Evolutionary conservation across 92 coral and sea anemone genomes (phyloP).

Genomic region (Plumapathes pennacea): DNA sequence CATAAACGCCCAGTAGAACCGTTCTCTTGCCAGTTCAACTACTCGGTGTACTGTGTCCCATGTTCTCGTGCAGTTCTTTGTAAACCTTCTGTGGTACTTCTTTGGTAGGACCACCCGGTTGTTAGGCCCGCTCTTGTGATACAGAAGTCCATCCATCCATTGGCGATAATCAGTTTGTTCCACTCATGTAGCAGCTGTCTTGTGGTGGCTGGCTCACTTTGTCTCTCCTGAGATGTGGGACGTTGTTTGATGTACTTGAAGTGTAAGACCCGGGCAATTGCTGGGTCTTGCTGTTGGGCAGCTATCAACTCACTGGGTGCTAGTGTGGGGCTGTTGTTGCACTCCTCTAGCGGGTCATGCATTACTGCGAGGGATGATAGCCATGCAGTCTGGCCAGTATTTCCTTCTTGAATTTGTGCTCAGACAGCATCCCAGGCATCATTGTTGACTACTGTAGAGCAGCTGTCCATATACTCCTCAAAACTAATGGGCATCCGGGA

Average conservation of each 20-base stretch:
- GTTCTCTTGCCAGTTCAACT: slow-evolving; percentile 20
- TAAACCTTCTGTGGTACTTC: not conserved
- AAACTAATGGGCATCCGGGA: slow-evolving; percentile 18
- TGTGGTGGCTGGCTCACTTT: slow-evolving; percentile 16
- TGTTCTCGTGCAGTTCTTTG: slow-evolving; percentile 28
- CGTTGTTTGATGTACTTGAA: slow-evolving; percentile 3
- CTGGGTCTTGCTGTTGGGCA: not conserved
- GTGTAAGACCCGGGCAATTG: not conserved
- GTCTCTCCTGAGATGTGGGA: not conserved
- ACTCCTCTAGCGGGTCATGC: slow-evolving; percentile 1
- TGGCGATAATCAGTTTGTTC: slow-evolving; percentile 23
- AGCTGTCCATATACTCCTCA: not conserved
- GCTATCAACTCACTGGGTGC: not conserved
- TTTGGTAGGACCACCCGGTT: slow-evolving; percentile 16
- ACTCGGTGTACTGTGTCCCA: slow-evolving; percentile 13
- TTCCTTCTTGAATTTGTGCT: slow-evolving; percentile 7
- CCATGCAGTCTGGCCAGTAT: not conserved
- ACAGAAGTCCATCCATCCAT: slow-evolving; percentile 25
- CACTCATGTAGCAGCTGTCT: slow-evolving; percentile 30
- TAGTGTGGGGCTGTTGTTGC: not conserved
- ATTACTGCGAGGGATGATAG: not conserved
- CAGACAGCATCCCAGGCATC: slow-evolving; percentile 1
- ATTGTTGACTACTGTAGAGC: slow-evolving; percentile 6
- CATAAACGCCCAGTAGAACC: slow-evolving; percentile 41
- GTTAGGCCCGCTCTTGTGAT: not conserved